Conservation (phyloP, 2,113 vertebrate species). For the Pelodiscus sinensis region DNA sequence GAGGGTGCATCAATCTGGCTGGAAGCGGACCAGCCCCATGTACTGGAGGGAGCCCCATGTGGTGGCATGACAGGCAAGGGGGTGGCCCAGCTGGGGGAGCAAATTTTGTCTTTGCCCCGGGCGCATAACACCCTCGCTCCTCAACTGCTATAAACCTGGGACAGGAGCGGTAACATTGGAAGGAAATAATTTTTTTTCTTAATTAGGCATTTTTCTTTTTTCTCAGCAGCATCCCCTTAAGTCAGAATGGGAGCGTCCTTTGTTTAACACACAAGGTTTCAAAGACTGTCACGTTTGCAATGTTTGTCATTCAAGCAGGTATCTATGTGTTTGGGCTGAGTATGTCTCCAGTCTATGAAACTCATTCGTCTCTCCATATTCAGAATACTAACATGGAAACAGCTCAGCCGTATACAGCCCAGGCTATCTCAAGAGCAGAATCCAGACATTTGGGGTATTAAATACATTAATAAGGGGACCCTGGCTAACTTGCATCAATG, state of each 20-base stretch:
- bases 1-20: too few species aligned
- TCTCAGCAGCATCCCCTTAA: not conserved
- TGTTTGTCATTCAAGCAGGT: not conserved
- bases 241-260: not conserved
- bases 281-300: not conserved
- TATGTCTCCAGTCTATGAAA: not conserved
- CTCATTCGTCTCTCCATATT: not conserved
- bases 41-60: too few species aligned
- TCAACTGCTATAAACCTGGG: accelerated
- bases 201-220: not conserved
- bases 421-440: not conserved
- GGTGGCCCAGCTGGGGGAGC: too few species aligned
- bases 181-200: accelerated
- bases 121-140: too few species aligned
- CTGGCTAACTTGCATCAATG: not conserved
- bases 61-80: too few species aligned
- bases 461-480: not conserved
- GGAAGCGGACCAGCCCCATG: too few species aligned
- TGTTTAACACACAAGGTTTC: not conserved
- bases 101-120: too few species aligned
- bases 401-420: not conserved
- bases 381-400: not conserved
- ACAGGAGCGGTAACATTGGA: not conserved
- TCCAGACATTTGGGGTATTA: not conserved
- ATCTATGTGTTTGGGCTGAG: not conserved